phyloP scores from a whole-genome alignment of 2,888 invertebrate genomes.

The Aspidiotus destructor region DNA sequence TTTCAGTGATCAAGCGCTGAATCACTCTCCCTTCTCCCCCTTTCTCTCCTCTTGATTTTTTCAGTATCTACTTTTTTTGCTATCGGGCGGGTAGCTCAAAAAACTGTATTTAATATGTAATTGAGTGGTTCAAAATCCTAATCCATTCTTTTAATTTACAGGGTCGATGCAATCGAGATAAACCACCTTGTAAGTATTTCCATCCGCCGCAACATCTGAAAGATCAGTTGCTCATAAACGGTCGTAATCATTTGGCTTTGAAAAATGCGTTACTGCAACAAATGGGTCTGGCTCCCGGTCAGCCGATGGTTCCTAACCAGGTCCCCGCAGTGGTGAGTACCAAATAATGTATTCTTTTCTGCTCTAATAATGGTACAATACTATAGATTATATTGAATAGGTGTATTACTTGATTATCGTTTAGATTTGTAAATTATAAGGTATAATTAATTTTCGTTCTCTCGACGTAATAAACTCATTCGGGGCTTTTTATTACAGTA shows the following conservation, averaged over 20 bases:
- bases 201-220: slow-evolving; percentile 99
- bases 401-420: too few species aligned
- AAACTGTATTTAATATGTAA: too few species aligned
- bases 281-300: slow-evolving; percentile 79
- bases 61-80: too few species aligned
- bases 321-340: slow-evolving; percentile 82
- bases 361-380: background rate
- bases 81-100: too few species aligned
- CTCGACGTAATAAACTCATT: too few species aligned
- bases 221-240: slow-evolving; percentile 99
- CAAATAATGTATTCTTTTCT: background rate
- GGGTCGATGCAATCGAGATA: slow-evolving; percentile 99
- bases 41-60: too few species aligned
- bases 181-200: slow-evolving; percentile 99
- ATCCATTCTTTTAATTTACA: slow-evolving; percentile 46
- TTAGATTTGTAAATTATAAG: too few species aligned
- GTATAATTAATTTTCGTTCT: too few species aligned
- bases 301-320: slow-evolving; percentile 83
- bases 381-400: background rate
- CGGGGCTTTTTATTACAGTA: too few species aligned
- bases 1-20: too few species aligned
- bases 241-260: slow-evolving; percentile 96
- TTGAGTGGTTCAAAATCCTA: background rate
- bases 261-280: slow-evolving; percentile 97
- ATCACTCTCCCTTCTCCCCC: too few species aligned